Evolutionary conservation across 2,113 vertebrate species (phyloP).

Genomic region (Amphiprion percula): DNA sequence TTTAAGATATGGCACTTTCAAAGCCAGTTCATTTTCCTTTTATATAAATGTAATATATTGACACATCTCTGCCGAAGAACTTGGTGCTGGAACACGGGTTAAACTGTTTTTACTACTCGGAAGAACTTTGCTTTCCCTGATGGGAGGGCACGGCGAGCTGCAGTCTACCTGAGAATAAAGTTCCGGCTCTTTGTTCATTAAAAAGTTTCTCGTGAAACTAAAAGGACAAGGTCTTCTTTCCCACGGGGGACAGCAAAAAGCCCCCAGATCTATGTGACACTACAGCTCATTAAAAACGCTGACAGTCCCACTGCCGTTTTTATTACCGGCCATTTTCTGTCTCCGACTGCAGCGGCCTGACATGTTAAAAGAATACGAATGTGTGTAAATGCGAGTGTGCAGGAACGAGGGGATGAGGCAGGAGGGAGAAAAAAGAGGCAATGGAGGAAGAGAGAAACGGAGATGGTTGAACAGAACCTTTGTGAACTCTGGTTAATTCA

Average conservation of each 20-base stretch:
- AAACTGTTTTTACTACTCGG: conserved; percentile 22
- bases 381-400: conserved; percentile 26
- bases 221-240: conserved; percentile 52
- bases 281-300: conserved; percentile 72
- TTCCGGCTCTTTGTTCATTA: conserved; percentile 75
- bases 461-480: conserved; percentile 4
- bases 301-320: conserved; percentile 61
- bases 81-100: conserved; percentile 9
- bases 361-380: conserved; percentile 29
- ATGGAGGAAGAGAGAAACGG: background rate
- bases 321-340: conserved; percentile 58
- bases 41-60: conserved; percentile 3
- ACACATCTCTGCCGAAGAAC: background rate
- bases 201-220: conserved; percentile 71
- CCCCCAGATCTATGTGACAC: conserved; percentile 63
- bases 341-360: conserved; percentile 20
- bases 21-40: background rate
- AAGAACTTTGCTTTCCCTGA: background rate
- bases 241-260: conserved; percentile 54
- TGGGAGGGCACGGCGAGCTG: background rate
- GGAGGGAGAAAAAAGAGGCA: background rate
- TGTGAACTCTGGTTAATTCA: conserved; percentile 38
- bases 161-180: conserved; percentile 45
- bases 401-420: background rate
- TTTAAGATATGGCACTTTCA: background rate